phyloP scores from a whole-genome alignment of 92 coral and sea anemone species.

The Pocillopora meandrina region DNA sequence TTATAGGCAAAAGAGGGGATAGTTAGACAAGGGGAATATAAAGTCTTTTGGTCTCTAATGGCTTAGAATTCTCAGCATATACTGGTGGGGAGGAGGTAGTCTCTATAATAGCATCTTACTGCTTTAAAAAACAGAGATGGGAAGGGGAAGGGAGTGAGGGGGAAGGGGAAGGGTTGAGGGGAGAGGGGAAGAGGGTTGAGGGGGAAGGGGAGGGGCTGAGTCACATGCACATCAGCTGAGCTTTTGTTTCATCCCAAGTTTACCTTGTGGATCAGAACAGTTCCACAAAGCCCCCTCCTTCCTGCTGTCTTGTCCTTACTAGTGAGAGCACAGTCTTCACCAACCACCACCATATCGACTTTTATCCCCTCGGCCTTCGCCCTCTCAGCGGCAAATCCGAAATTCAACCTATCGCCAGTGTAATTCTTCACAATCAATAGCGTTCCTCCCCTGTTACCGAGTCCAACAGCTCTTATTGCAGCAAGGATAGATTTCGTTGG shows the following conservation, averaged over 20 bases:
- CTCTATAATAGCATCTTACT: no score
- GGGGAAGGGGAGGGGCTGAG: not conserved
- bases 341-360: slow-evolving; percentile 94
- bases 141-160: no score
- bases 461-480: slow-evolving; percentile 89
- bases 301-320: slow-evolving; percentile 97
- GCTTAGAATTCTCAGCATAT: no score
- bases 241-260: not conserved
- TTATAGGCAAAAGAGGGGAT: no score
- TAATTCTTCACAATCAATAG: slow-evolving; percentile 95
- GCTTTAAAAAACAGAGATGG: no score
- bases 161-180: not conserved
- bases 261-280: slow-evolving; percentile 95
- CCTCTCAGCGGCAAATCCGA: slow-evolving; percentile 96
- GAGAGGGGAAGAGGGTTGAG: not conserved
- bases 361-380: slow-evolving; percentile 90
- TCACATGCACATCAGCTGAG: not conserved
- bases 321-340: slow-evolving; percentile 96
- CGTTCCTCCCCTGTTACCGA: slow-evolving; percentile 78
- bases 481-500: slow-evolving; percentile 95
- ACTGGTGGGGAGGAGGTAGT: no score
- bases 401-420: slow-evolving; percentile 93
- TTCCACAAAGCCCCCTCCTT: slow-evolving; percentile 96
- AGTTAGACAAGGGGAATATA: not conserved
- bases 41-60: no score